These are phyloP conservation scores for Aspidoscelis tigris DNA, from an alignment of 2,113 vertebrate species.

Conservation along the genomic window DNA sequence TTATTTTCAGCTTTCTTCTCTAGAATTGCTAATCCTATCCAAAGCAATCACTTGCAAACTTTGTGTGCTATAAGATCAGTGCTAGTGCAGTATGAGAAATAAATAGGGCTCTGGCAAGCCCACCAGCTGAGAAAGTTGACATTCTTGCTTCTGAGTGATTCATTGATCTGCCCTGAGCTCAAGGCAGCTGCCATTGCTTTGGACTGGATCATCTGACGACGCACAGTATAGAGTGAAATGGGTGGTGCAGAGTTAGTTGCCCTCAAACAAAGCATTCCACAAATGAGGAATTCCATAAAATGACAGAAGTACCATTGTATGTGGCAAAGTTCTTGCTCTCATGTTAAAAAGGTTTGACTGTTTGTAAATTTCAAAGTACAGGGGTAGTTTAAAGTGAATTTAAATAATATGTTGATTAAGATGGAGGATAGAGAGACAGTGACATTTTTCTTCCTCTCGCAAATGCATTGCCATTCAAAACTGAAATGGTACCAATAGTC, in stretches of 20 bases:
- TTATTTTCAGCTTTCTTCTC: constrained; percentile 43
- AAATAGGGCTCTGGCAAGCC: not conserved
- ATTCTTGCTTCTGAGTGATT: not conserved
- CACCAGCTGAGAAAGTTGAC: not conserved
- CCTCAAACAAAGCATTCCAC: not conserved
- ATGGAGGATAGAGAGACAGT: not conserved
- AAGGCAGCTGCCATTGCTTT: not conserved
- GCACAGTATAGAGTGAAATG: not conserved
- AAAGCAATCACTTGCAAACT: not conserved
- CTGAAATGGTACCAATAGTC: too few relatives aligned
- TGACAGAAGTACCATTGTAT: not conserved
- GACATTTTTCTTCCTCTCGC: not conserved
- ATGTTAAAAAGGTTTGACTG: not conserved
- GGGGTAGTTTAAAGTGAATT: not conserved
- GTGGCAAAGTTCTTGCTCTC: not conserved
- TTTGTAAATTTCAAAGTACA: not conserved
- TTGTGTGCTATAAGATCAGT: not conserved
- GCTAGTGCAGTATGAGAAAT: not conserved
- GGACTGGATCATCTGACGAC: not conserved
- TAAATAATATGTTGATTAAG: not conserved
- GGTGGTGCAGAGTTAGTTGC: not conserved
- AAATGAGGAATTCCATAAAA: too few relatives aligned
- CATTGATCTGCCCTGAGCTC: not conserved
- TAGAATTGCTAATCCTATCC: constrained; percentile 6
- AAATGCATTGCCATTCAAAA: not conserved